Evolutionary conservation across 2,888 invertebrate genomes (phyloP), one percentile per base, ranked within the genome.

Genomic region (Agrilus mali): DNA sequence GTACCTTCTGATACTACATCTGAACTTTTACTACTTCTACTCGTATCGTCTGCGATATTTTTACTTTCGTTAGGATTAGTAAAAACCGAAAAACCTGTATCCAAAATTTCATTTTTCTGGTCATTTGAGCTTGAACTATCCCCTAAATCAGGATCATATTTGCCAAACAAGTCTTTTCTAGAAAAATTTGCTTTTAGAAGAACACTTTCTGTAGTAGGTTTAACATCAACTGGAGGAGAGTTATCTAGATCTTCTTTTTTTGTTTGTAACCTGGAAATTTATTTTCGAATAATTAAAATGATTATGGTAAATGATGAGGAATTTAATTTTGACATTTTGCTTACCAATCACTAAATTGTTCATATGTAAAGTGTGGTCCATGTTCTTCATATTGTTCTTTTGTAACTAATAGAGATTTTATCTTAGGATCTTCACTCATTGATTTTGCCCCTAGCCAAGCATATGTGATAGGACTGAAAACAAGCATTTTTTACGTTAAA

Each of bases 331-430:
- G 17, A 33, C 41, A 10, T 10, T 27, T 2, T 27, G 2, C 44
- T 39, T 45, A 57, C 60, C 61, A 73, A 38, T 69, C 61, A 46
- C 73, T 73, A 56, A 75, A 76, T 51, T 68, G 66, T 51, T 77
- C 74, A 47, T 70, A 68, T 53, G 77, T 77, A 37, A 74, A 63
- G 34, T 61, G 61, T 33, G 74, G 68, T 12, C 95, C 95, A 58
- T 84, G 78, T 62, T 95, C 94, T 49, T 93, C 90, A 63, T 90
- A 96, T 55, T 93, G 86, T 51, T 87, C 84, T 54, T 79, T 80
- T 0, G 87, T 85, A 2, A 93, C 79, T 47, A 85, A 69, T 53
- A 77, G 72, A 0, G 75, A 77, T 48, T 78, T 74, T 53, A 93
- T 86, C 34, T 80, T 76, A 7, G 84, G 73, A 60, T 86, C 82